Evolutionary conservation across 1,140 invertebrate genomes (phyloP), one percentile per base, ranked within the genome.

Genomic region (Sinonovacula constricta): DNA sequence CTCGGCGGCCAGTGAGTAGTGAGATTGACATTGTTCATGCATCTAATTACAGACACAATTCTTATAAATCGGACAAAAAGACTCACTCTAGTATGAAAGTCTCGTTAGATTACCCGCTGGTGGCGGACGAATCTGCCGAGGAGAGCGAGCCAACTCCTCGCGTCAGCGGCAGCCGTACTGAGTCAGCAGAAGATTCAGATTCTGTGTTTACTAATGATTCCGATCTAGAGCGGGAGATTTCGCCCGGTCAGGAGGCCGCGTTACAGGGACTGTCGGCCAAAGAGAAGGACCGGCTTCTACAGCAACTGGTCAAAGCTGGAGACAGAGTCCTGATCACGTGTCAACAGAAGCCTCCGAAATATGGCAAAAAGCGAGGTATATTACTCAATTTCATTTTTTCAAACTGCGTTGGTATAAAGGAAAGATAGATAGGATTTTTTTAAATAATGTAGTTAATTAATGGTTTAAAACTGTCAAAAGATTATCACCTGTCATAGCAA

Each of bases 301-400:
- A 65, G 14, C 57, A 83, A 0, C 79, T 84, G 68, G 72, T 88
- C 15, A 72, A 85, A 26, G 45, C 81, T 39, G 86, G 85, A 14
- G 81, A 86, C 69, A 69, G 85, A 15, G 82, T 85, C 18, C 33
- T 83, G 30, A 72, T 87, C 36, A 83, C 56, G 63, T 68, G 82
- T 26, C 76, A 80, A 2, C 85, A 86, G 79, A 88, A 87, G 78
- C 81, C 84, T 22, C 87, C 87, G 5, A 80, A 62, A 82, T 87
- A 87, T 72, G 85, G 85, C 49, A 81, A 81, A 56, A 86, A 84
- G 80, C 87, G 82, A 74, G 80, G 85, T 88, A 79, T 79, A 78
- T 82, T 39, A 22, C 31, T 0, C 15, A 22, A 7, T 57, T 59
- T 28, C 1, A n/a, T n/a, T n/a, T n/a, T n/a, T n/a, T n/a, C n/a